These are phyloP conservation scores for Montipora foliosa DNA, from an alignment of 64 coral and sea anemone genomes.

Conservation along the genomic window DNA sequence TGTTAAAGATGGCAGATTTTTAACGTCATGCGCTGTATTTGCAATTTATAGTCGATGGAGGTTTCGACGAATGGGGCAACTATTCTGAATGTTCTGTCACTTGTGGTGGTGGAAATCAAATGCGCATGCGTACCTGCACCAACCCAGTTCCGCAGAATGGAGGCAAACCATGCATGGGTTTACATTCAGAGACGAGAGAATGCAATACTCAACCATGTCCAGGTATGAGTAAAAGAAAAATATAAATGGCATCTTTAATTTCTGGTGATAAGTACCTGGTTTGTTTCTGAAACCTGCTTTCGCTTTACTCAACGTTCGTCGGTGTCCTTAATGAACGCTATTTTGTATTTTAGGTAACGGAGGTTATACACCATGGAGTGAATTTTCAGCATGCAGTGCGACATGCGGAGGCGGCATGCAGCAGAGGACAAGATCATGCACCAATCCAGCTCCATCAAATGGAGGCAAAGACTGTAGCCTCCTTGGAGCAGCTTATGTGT, in stretches of 20 bases:
- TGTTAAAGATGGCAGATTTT: no score
- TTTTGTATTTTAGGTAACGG: slow-evolving; percentile 67
- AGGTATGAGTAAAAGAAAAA: slow-evolving; percentile 5
- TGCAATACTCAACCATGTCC: slow-evolving; percentile 94
- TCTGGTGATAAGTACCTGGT: no score
- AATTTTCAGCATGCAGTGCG: slow-evolving; percentile 71
- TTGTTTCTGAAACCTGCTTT: background rate
- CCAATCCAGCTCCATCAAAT: slow-evolving; percentile 66
- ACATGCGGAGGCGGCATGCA: slow-evolving; percentile 88
- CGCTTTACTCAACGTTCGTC: no score
- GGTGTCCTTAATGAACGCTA: no score
- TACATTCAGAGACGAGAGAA: slow-evolving; percentile 64
- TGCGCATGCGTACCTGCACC: slow-evolving; percentile 76
- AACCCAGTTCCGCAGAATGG: slow-evolving; percentile 86
- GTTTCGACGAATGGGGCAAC: slow-evolving; percentile 87
- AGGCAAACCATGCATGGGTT: slow-evolving; percentile 67
- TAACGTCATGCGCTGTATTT: background rate
- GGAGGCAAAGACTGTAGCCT: slow-evolving; percentile 82
- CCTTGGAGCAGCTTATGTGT: slow-evolving; percentile 59
- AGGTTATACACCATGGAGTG: slow-evolving; percentile 76
- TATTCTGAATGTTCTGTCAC: slow-evolving; percentile 72
- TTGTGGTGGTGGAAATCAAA: slow-evolving; percentile 81
- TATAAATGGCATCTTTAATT: no score
- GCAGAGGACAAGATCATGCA: slow-evolving; percentile 80
- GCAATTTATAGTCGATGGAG: slow-evolving; percentile 74